A percentile compares a stretch with the other conserved stretches of the same genome.
Conservation (phyloP, 2,113 vertebrate genomes). For the Scatophagus argus region DNA sequence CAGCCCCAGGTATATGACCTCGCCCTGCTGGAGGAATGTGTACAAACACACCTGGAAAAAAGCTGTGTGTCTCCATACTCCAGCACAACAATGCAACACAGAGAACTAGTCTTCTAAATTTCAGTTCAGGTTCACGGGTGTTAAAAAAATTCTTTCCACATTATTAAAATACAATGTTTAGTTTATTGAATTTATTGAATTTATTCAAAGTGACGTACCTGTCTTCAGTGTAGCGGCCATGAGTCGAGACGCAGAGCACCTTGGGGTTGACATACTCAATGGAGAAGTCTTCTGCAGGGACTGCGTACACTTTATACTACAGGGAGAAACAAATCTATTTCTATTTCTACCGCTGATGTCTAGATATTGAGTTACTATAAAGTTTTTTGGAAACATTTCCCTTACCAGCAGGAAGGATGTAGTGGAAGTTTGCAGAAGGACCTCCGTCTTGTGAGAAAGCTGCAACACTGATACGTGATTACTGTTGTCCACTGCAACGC, state of each 20-base stretch:
- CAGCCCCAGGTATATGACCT: slow-evolving; percentile 47
- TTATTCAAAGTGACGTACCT: slow-evolving; percentile 62
- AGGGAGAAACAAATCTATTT: slow-evolving; percentile 18
- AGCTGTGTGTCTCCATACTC: slow-evolving; percentile 53
- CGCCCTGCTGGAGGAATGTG: slow-evolving; percentile 28
- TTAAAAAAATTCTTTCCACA: not conserved
- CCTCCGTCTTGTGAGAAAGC: slow-evolving; percentile 81
- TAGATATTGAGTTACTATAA: not conserved
- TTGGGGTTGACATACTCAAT: slow-evolving; percentile 88
- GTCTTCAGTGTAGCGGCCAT: slow-evolving; percentile 82
- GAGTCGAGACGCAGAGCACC: slow-evolving; percentile 88
- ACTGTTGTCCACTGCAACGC: slow-evolving; percentile 83
- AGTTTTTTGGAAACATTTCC: not conserved
- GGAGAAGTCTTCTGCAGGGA: slow-evolving; percentile 89
- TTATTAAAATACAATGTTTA: not conserved
- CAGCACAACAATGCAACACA: not conserved
- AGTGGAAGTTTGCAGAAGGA: slow-evolving; percentile 81
- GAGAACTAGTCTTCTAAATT: not conserved
- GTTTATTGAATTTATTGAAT: too few species aligned
- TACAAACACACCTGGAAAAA: slow-evolving; percentile 60
- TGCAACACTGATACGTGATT: slow-evolving; percentile 84
- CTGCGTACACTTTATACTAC: slow-evolving; percentile 90
- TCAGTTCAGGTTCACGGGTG: not conserved
- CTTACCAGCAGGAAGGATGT: slow-evolving; percentile 90
- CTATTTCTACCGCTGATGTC: not conserved